Evolutionary conservation across 1,140 invertebrate species (phyloP), one percentile per base, ranked within the genome.

Genomic region (Glossosoma conforme): DNA sequence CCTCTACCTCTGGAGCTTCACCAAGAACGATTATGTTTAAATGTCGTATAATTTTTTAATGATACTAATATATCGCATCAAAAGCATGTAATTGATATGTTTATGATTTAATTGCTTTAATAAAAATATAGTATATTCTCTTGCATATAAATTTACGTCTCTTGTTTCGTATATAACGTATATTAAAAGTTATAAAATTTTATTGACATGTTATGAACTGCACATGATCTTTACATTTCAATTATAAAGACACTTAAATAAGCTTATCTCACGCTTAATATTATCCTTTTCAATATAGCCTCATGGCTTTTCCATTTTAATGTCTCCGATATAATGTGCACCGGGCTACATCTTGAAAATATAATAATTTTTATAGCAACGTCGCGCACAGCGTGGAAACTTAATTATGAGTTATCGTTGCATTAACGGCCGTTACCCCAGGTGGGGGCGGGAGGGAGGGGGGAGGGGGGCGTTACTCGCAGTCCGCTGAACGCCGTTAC

Each of bases 381-480:
- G 52, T 43, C 36, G 41, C 17, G 24, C 36, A 25, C 37, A 35
- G 42, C 45, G 45, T 45, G 42, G 50, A 52, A 56, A 56, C 49
- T 56, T 56, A 56, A 51, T 56, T 56, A 56, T 56, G 54, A 56
- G 54, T 56, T 56, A 56, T 56, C 43, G 54, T 48, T 52, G 46
- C 54, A 56, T 52, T 56, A 56, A 52, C 48, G 49, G 49, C 44
- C 30, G 42, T 30, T 38, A 28, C n/a, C 24, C 9, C 37, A 20
- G 45, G 35, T 2, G 20, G 15, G 35, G 15, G 38, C 8, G 17
- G 47, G 47, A 37, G 11, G 42, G 20, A 30, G 44, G 32, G 32
- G 11, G 32, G 22, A 18, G 30, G 24, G 42, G 4, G 6, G 33
- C 42, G 17, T 25, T 36, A 30, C 48, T 35, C 24, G 19, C 48